Percentiles rank a stretch among this genome's conserved stretches.
Conservation (phyloP, 2,113 vertebrate genomes). For the Machaerirhynchus nigripectus region DNA sequence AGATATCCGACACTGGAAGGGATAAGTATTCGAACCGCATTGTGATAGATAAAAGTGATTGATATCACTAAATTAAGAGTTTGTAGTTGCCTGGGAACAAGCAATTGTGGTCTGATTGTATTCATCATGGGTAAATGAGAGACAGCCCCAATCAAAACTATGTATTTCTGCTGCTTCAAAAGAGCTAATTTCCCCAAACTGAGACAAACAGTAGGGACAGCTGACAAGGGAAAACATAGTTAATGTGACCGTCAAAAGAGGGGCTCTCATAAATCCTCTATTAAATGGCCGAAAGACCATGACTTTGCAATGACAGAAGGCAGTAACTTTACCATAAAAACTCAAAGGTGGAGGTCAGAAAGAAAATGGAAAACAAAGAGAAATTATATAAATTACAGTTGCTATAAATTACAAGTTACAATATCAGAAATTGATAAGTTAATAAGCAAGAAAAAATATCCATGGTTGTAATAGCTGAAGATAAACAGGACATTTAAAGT, state of each 20-base stretch:
- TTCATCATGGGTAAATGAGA: background rate
- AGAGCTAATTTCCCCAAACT: background rate
- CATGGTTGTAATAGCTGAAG: background rate
- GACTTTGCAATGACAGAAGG: background rate
- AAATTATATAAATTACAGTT: background rate
- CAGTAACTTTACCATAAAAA: background rate
- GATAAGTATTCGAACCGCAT: background rate
- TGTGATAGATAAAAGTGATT: background rate
- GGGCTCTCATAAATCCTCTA: background rate
- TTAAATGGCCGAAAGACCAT: background rate
- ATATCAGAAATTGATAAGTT: background rate
- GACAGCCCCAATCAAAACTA: background rate
- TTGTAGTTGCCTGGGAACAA: background rate
- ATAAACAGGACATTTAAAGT: background rate
- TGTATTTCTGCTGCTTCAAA: background rate
- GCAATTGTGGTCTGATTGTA: background rate
- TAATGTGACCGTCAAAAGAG: rapidly evolving
- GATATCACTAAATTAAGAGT: background rate
- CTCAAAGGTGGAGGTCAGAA: background rate
- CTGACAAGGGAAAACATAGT: background rate
- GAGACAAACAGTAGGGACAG: background rate
- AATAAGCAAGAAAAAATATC: background rate
- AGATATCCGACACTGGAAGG: background rate
- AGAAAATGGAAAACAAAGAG: background rate
- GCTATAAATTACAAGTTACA: background rate